These are phyloP conservation scores for Pedetes capensis DNA, from an alignment of 2,113 vertebrate genomes.

Conservation along the genomic window DNA sequence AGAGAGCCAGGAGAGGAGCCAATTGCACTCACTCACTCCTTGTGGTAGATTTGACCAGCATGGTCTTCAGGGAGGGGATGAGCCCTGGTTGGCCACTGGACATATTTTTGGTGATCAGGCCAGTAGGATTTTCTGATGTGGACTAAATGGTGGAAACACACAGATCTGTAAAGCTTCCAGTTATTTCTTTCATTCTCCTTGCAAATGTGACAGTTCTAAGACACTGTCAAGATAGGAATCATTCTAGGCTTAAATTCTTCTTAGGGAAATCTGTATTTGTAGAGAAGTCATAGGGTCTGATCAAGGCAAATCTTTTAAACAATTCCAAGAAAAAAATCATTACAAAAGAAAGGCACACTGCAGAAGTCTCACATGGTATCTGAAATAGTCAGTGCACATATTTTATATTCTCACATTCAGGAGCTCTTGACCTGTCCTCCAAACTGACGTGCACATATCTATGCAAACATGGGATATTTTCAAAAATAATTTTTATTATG, in stretches of 20 bases:
- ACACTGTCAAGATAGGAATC: neutral
- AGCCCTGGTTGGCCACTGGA: neutral
- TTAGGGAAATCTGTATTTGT: neutral
- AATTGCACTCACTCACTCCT: neutral
- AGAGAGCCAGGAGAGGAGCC: neutral
- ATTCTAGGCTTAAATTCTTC: slow-evolving; percentile 12
- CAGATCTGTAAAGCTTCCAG: neutral
- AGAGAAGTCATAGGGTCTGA: neutral
- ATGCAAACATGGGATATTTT: neutral
- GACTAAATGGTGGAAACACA: neutral
- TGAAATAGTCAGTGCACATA: neutral
- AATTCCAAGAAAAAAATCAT: neutral
- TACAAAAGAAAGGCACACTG: neutral
- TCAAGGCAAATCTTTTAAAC: slow-evolving; percentile 26
- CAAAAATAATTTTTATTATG: neutral
- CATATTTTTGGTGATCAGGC: neutral
- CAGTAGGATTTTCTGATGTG: slow-evolving; percentile 1
- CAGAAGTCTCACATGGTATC: neutral
- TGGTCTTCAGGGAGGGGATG: neutral
- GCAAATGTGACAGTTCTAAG: neutral
- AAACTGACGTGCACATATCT: neutral
- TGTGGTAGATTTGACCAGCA: neutral
- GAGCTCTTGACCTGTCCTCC: neutral
- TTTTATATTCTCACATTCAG: slow-evolving; percentile 4
- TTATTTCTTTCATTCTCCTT: slow-evolving; percentile 34